Base-by-base conservation (phyloP, 1,140 invertebrate species). In the Aphis gossypii region DNA sequence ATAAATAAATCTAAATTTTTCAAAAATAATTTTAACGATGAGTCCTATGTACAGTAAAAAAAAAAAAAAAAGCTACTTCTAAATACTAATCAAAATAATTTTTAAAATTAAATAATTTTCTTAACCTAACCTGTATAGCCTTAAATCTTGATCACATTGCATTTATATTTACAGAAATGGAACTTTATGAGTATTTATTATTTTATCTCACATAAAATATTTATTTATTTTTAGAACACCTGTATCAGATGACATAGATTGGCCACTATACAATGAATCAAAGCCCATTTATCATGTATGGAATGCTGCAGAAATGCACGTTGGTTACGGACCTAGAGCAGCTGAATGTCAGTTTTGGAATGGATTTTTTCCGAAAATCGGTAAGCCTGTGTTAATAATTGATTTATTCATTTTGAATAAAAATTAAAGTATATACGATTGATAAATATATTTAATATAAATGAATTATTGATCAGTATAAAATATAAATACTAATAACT, bases 271-370 rank as follows among this genome's bases (percentile, higher is more conserved):
- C 96, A 97, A 97, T 11, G 97, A 97, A 94, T 96, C 97, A 46
- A 96, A 98, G 94, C 98, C 98, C 38, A 97, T 97, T 95, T 99
- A 99, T 95, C 98, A 98, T 95, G 97, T 98, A 94, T 97, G 98
- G 95, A 97, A 98, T 94, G 97, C 98, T 0, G 97, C 98, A 94
- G 96, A 96, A 35, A 96, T 95, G 87, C 97, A 96, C 48, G 96
- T 95, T 23, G 97, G 97, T 7, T 97, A 97, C 94, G 98, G 98
- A 92, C 98, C 98, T 3, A 95, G 98, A 87, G 97, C 98, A 86
- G 97, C 97, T 76, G 96, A 98, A 41, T 99, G 99, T 95, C 98
- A 98, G 84, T 99, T 99, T 95, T 99, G 99, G 99, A 98, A 98
- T 95, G 97, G 98, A 94, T 98, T 99, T 95, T 96, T 99, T 95